These are phyloP conservation scores for Chironomus riparius DNA, from an alignment of 2,888 invertebrate species.

Conservation along the genomic window DNA sequence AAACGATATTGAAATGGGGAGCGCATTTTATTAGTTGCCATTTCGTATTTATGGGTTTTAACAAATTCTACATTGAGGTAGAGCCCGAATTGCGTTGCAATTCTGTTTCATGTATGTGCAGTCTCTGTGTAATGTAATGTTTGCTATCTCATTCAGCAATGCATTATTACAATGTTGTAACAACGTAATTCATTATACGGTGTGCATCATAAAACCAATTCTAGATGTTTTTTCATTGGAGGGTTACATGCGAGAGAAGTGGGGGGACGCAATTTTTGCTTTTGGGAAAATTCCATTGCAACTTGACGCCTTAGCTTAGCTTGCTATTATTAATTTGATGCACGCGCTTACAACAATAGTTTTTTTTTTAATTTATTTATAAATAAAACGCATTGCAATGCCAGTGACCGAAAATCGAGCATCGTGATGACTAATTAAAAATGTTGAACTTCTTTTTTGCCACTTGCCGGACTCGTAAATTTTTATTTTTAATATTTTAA, in stretches of 20 bases:
- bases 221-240: no score
- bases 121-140: background rate
- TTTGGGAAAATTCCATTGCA: no score
- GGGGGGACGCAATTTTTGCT: no score
- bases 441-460: no score
- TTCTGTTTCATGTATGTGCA: background rate
- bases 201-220: no score
- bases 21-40: background rate
- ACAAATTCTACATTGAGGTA: constrained; percentile 24
- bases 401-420: background rate
- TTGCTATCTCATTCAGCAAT: background rate
- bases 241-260: no score
- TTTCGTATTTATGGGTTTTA: background rate
- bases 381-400: background rate
- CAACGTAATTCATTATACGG: no score
- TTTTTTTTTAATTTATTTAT: no score
- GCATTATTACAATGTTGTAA: background rate
- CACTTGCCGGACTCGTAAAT: background rate
- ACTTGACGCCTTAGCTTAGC: no score
- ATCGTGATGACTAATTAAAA: background rate
- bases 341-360: background rate
- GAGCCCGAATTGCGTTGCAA: constrained; percentile 4
- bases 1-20: background rate
- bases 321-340: background rate
- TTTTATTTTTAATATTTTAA: background rate